Evolutionary conservation across 2,888 invertebrate species (phyloP).

Genomic region (Calameuta filiformis): DNA sequence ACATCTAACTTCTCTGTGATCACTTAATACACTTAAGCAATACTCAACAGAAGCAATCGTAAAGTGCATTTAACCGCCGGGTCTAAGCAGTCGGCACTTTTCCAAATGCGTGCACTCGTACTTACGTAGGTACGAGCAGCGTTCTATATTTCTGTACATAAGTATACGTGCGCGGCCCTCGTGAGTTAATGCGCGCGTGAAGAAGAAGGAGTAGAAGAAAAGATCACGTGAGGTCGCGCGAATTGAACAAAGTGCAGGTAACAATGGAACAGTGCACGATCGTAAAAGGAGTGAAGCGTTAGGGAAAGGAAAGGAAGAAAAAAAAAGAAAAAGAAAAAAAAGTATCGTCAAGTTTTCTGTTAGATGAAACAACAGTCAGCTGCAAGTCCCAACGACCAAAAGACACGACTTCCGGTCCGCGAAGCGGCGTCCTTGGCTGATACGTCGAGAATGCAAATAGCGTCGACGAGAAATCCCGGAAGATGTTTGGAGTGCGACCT

Average conservation of each 20-base stretch:
- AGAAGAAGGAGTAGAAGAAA: too few species aligned
- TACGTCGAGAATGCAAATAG: conserved; percentile 35
- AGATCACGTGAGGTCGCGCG: neutral
- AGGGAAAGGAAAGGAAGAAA: neutral
- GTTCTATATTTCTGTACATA: neutral
- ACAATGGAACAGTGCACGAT: neutral
- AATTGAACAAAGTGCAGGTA: neutral
- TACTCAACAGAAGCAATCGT: conserved; percentile 25
- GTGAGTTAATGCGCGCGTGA: neutral
- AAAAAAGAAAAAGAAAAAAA: too few species aligned
- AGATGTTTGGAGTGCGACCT: conserved; percentile 42
- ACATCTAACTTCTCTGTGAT: neutral
- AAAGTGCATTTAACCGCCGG: conserved; percentile 26
- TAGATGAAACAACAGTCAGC: neutral
- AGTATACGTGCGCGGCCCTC: neutral
- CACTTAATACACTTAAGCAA: conserved; percentile 7
- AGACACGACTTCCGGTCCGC: neutral
- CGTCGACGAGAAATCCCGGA: conserved; percentile 27
- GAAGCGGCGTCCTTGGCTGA: conserved; percentile 12
- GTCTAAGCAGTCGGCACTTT: neutral
- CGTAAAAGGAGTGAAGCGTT: neutral
- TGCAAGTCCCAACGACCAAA: neutral
- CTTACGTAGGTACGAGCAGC: neutral
- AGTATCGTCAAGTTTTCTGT: too few species aligned
- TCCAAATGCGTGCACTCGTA: neutral